Conservation (phyloP, 2,113 vertebrate genomes). For the Anhinga rufa region DNA sequence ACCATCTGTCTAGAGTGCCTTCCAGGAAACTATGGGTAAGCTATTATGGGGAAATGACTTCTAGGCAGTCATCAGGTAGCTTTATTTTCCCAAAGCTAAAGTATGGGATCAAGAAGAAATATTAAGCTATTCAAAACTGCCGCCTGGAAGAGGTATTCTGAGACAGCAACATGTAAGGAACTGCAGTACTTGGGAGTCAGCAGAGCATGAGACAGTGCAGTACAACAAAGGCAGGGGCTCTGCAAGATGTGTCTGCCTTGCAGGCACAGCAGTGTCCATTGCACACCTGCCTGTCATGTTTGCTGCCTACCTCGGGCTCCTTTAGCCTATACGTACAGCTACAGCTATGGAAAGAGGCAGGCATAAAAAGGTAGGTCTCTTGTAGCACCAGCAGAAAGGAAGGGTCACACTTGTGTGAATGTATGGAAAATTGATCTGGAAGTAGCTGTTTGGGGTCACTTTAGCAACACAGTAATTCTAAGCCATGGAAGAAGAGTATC, state of each 20-base stretch:
- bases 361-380: fast-evolving
- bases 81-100: not conserved
- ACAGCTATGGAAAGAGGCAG: not conserved
- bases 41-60: not conserved
- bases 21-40: not conserved
- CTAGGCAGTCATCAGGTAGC: not conserved
- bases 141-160: not conserved
- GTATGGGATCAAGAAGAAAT: not conserved
- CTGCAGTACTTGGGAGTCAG: not conserved
- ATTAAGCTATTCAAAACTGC: not conserved
- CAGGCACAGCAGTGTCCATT: not conserved
- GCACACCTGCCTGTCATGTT: not conserved
- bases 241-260: too few relatives aligned
- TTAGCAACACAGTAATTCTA: not conserved
- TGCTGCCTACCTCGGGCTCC: fast-evolving
- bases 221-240: not conserved
- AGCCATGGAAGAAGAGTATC: not conserved
- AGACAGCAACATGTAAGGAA: not conserved
- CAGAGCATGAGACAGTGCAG: not conserved
- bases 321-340: not conserved
- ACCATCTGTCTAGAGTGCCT: not conserved
- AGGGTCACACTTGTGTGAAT: not conserved
- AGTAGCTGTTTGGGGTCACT: not conserved
- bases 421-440: not conserved
- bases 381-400: too few relatives aligned